phyloP scores from a whole-genome alignment of 2,888 invertebrate genomes.

The Stenichneumon culpator region DNA sequence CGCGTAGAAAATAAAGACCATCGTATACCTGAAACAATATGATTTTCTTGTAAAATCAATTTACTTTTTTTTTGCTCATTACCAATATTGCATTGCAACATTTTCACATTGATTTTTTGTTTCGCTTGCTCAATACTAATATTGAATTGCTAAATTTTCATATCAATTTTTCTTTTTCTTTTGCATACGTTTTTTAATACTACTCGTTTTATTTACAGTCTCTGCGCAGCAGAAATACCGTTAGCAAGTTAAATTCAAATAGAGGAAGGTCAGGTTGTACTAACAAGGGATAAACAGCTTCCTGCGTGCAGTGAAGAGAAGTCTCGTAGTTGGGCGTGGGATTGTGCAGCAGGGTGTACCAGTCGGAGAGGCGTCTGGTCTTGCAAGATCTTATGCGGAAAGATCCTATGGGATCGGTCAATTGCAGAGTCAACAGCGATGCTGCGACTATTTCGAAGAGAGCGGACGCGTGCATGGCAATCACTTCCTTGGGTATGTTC shows the following conservation, averaged over 20 bases:
- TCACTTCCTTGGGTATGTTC: slow-evolving; percentile 91
- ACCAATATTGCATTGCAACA: not conserved
- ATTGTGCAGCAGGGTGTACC: slow-evolving; percentile 98
- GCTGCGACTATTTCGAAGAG: slow-evolving; percentile 93
- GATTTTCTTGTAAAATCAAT: not conserved
- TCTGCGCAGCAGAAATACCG: too few species aligned
- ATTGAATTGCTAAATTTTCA: not conserved
- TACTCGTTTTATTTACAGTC: too few species aligned
- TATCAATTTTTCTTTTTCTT: not conserved
- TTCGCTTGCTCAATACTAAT: not conserved
- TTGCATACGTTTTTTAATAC: too few species aligned
- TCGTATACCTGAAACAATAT: slow-evolving; percentile 91
- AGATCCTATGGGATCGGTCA: slow-evolving; percentile 93
- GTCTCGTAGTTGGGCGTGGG: slow-evolving; percentile 96
- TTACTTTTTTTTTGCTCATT: not conserved
- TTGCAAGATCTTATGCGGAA: slow-evolving; percentile 92
- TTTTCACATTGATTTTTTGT: slow-evolving; percentile 3
- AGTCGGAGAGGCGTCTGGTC: slow-evolving; percentile 94
- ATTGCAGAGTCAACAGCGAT: slow-evolving; percentile 91
- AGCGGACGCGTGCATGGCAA: slow-evolving; percentile 93
- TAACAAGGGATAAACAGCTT: slow-evolving; percentile 99
- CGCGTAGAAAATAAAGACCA: slow-evolving; percentile 96
- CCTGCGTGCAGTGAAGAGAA: slow-evolving; percentile 97
- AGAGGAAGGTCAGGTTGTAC: slow-evolving; percentile 79
- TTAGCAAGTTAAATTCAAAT: too few species aligned